Percentiles rank a stretch among this genome's conserved stretches.
Conservation (phyloP, 2,797 vertebrate genomes). For the Sebastes umbrosus region DNA sequence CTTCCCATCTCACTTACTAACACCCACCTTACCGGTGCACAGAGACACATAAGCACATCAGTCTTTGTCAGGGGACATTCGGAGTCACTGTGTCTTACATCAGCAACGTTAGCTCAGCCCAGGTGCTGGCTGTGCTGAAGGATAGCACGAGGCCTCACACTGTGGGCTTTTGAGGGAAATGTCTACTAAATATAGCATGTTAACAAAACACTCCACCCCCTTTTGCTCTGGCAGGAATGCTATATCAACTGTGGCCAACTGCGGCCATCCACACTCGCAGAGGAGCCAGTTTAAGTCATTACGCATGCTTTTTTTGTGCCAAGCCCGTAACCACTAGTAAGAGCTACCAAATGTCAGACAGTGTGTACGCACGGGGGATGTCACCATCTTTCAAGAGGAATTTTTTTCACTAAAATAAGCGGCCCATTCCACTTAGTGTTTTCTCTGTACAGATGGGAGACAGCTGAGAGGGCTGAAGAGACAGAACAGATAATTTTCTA, state of each 20-base stretch:
- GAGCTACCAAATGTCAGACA: slow-evolving; percentile 69
- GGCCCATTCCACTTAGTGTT: slow-evolving; percentile 2
- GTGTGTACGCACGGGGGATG: slow-evolving; percentile 12
- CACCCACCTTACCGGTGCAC: background rate
- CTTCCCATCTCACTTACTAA: slow-evolving; percentile 26
- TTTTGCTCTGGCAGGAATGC: slow-evolving; percentile 46
- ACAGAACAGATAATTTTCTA: slow-evolving; percentile 15
- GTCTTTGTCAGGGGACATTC: background rate
- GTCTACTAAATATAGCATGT: slow-evolving; percentile 65
- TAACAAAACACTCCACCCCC: slow-evolving; percentile 69
- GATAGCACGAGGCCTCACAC: slow-evolving; percentile 36
- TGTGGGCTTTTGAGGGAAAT: slow-evolving; percentile 54
- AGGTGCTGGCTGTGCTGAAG: slow-evolving; percentile 42
- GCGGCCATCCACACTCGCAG: slow-evolving; percentile 48
- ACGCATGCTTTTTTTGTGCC: slow-evolving; percentile 47
- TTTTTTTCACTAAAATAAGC: slow-evolving; percentile 22
- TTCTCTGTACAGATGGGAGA: slow-evolving; percentile 31
- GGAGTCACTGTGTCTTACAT: slow-evolving; percentile 20
- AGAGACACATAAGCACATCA: background rate
- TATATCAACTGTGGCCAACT: slow-evolving; percentile 63
- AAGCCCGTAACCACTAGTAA: slow-evolving; percentile 63
- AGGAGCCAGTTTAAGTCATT: slow-evolving; percentile 54
- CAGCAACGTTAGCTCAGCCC: slow-evolving; percentile 28
- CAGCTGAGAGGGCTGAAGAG: background rate
- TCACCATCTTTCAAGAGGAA: slow-evolving; percentile 23